These are phyloP conservation scores for Marasmarcha lunaedactyla DNA, from an alignment of 2,888 invertebrate genomes.

Conservation along the genomic window DNA sequence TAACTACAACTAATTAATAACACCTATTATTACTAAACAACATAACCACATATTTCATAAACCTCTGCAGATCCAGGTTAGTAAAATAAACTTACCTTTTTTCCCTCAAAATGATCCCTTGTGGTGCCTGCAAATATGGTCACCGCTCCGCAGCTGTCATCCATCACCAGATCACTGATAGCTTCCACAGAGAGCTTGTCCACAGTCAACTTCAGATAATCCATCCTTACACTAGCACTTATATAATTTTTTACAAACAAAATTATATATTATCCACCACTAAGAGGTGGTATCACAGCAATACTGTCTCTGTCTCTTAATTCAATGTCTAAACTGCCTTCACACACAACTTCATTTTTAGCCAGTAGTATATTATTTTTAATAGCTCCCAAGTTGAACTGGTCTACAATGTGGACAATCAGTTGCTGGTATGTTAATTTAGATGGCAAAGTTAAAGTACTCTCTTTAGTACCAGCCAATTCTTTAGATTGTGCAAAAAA, in stretches of 20 bases:
- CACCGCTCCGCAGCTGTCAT: slow-evolving; percentile 86
- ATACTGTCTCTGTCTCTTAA: slow-evolving; percentile 82
- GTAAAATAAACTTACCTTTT: slow-evolving; percentile 65
- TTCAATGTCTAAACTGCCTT: slow-evolving; percentile 58
- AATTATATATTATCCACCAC: slow-evolving; percentile 81
- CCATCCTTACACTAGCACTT: no score
- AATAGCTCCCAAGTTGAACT: slow-evolving; percentile 76
- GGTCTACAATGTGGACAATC: slow-evolving; percentile 68
- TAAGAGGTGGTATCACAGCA: slow-evolving; percentile 94
- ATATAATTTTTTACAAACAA: no score
- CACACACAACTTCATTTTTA: slow-evolving; percentile 84
- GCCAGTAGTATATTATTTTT: slow-evolving; percentile 81
- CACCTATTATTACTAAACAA: no score
- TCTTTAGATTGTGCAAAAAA: slow-evolving; percentile 95
- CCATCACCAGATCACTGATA: slow-evolving; percentile 74
- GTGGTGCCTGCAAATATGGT: slow-evolving; percentile 93
- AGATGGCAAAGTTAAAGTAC: slow-evolving; percentile 58
- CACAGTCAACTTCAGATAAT: slow-evolving; percentile 76
- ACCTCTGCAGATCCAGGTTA: no score
- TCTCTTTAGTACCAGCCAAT: slow-evolving; percentile 75
- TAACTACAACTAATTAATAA: no score
- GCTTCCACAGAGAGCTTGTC: slow-evolving; percentile 76
- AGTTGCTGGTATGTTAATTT: slow-evolving; percentile 70
- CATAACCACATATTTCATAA: no score
- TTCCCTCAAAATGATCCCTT: slow-evolving; percentile 84